Base-by-base conservation (phyloP, 2,797 vertebrate species). In the Aplochiton taeniatus region DNA sequence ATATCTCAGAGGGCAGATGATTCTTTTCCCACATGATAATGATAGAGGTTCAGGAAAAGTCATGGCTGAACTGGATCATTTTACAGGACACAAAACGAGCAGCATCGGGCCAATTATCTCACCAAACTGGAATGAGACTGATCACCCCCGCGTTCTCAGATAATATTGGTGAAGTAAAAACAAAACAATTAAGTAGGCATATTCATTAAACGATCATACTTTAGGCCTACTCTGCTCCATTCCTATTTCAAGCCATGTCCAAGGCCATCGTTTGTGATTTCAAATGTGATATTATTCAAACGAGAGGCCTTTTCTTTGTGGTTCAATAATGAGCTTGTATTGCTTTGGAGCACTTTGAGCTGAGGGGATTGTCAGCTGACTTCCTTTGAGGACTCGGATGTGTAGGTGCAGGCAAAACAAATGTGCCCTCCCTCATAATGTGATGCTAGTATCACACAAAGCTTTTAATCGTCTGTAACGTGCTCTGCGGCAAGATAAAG, bases 391-490 rank as follows among this genome's bases (percentile, higher is more conserved):
- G 79, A 88, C 80, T 85, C 82, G 86, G 83, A 88, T 85, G 87
- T 81, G 82, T 83, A 85, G 83, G 83, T 85, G 86, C 31, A 6
- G 85, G 83, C 78, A 86, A 86, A 86, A 86, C 83, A 87, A 89
- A 90, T 89, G 82, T 84, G 81, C 79, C 90, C 83, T 72, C 82
- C 83, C 79, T 78, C 83, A 84, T 90, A 91, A 91, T 88, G 83
- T 88, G 90, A 88, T 80, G 83, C 82, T 83, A 81, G 85, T 84
- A 87, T 86, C 85, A 86, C 83, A 88, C 80, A 76, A 84, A 89
- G 90, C 86, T 88, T 90, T 89, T 90, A 89, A 89, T 90, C 80
- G 84, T 83, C 86, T 74, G 82, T 87, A 88, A 87, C 86, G 83
- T 75, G 86, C 87, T 88, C 84, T 79, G 81, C 73, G 83, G 85